Percentiles rank a stretch among this genome's conserved stretches.
These are phyloP conservation scores for Sphenopsis melanotis DNA, from an alignment of 2,797 vertebrate species.

Conservation along the genomic window DNA sequence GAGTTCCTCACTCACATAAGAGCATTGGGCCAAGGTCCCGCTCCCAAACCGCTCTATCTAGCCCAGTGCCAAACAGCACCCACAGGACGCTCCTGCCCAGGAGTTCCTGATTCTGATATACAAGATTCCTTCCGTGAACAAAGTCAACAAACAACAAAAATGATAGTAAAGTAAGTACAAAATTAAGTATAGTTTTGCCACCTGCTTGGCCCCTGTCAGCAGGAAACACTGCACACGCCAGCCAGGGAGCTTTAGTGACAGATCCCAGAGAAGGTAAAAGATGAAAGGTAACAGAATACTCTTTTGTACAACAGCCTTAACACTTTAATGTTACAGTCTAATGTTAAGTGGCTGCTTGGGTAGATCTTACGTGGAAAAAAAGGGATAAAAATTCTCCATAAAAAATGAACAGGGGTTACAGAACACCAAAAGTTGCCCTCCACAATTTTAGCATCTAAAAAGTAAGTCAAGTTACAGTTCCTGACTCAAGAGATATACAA, in stretches of 20 bases:
- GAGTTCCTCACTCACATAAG: accelerated
- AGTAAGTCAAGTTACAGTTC: background rate
- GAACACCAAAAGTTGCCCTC: background rate
- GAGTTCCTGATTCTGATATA: background rate
- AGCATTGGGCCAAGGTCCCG: background rate
- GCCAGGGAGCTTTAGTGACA: background rate
- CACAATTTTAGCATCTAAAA: background rate
- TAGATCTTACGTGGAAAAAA: background rate
- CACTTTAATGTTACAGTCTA: background rate
- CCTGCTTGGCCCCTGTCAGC: background rate
- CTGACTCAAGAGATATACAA: background rate
- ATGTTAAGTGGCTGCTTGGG: background rate
- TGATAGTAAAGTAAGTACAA: background rate
- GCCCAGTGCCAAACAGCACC: background rate
- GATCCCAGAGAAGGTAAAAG: background rate
- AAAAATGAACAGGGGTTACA: background rate
- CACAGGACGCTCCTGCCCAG: background rate
- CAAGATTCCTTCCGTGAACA: background rate
- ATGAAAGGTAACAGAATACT: background rate
- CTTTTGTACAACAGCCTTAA: background rate
- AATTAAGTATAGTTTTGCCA: background rate
- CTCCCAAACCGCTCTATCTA: background rate
- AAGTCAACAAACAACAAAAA: background rate
- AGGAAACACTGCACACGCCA: background rate
- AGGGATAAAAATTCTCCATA: background rate